Base-by-base conservation (phyloP, 2,888 invertebrate species). In the Protonemura montana region DNA sequence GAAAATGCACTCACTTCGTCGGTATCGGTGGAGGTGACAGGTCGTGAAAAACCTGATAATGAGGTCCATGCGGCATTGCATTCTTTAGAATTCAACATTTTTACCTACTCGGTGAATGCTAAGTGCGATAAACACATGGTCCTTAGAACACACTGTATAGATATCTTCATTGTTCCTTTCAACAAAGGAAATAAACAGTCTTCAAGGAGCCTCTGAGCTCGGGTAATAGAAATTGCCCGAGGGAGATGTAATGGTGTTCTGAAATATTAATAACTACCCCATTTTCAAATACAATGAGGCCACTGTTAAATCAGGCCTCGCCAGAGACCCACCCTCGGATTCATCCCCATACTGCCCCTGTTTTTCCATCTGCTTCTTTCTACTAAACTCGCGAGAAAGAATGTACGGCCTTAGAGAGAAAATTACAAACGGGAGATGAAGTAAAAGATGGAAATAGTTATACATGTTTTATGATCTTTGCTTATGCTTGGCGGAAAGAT, bases 391-490 rank as follows among this genome's bases (percentile, higher is more conserved):
- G 59, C 29, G 25, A 27, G 27, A 84, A 76, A 84, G 30, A 81
- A 78, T 78, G 29, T n/a, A 59, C 7, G 29, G 30, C 81, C 28
- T 81, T n/a, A 76, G 84, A 76, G 84, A 84, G 84, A 76, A 26
- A 84, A 42, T 28, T 29, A 28, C 84, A 84, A 76, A 84, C 84
- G 35, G 82, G 84, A 84, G 84, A 84, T 84, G 82, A 59, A 84
- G 84, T 59, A 59, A 84, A 84, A 84, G 84, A 84, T 84, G 84
- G 59, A 76, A 84, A 84, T 84, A 84, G 76, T 84, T 84, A 87
- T 87, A 86, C 87, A 87, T 87, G 77, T 87, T 87, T 87, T 84
- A 87, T 87, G 85, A 59, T 86, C 87, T 86, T 86, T 87, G 87
- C 87, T 86, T 86, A 85, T 85, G 85, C 87, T 86, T 86, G 86